Percentiles rank a stretch among this genome's conserved stretches.
Evolutionary conservation across 30 jellyfish, hydroid and myxozoan genomes (phyloP).

Genomic region (Hydractinia symbiolongicarpus): DNA sequence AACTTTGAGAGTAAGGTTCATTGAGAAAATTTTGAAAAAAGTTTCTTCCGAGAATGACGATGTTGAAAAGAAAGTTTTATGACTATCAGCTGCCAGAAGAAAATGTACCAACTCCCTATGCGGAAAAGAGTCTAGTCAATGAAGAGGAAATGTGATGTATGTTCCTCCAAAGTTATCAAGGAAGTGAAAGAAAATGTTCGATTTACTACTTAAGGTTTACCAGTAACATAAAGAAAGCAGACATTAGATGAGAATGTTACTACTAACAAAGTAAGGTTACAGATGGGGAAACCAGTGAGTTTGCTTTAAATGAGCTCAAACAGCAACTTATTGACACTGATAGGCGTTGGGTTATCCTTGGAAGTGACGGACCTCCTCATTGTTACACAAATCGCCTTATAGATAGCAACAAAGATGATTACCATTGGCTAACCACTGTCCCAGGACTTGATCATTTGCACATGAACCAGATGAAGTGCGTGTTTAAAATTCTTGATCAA

Average conservation of each 20-base stretch:
- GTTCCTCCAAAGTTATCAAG: not conserved
- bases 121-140: not conserved
- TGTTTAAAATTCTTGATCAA: constrained; percentile 5
- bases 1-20: not conserved
- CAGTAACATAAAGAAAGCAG: too few species aligned
- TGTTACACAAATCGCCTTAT: constrained; percentile 6
- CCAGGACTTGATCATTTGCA: constrained; percentile 10
- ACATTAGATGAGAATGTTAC: not conserved
- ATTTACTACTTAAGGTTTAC: too few species aligned
- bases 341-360: not conserved
- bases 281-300: constrained; percentile 3
- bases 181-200: not conserved
- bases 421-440: constrained; percentile 2
- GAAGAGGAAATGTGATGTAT: constrained; percentile 14
- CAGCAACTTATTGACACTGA: not conserved
- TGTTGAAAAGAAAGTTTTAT: constrained; percentile 1
- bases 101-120: not conserved
- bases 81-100: not conserved
- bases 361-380: constrained; percentile 7
- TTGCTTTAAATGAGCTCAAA: not conserved
- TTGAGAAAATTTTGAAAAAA: not conserved
- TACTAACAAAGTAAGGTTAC: not conserved
- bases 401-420: not conserved
- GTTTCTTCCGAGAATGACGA: constrained; percentile 3
- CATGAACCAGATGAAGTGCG: constrained; percentile 11